phyloP scores from a whole-genome alignment of 2,888 invertebrate genomes.

The Artemia sinica region DNA sequence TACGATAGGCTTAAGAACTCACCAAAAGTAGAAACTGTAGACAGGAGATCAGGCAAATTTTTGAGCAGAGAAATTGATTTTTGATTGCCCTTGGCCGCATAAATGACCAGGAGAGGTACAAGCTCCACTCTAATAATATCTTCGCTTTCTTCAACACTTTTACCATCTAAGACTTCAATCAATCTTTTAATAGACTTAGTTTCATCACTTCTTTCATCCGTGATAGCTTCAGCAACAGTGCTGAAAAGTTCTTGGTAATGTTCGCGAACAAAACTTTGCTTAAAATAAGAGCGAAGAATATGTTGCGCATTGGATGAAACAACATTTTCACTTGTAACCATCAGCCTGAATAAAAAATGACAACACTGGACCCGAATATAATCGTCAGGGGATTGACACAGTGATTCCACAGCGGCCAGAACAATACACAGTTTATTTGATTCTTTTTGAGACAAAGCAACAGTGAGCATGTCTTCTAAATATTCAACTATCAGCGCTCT shows the following conservation, averaged over 20 bases:
- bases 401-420: background rate
- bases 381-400: background rate
- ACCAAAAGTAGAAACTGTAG: background rate
- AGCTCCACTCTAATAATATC: constrained; percentile 3
- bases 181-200: background rate
- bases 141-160: background rate
- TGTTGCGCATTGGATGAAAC: background rate
- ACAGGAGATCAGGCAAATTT: background rate
- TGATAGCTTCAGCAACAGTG: background rate
- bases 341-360: background rate
- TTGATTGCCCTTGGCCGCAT: background rate
- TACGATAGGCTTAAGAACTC: background rate
- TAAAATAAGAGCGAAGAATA: background rate
- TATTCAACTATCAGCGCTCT: too few relatives aligned
- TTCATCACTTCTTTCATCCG: background rate
- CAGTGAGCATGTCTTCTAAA: too few relatives aligned
- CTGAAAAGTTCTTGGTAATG: background rate
- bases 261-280: background rate
- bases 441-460: too few relatives aligned
- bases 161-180: background rate
- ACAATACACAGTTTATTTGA: background rate
- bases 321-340: background rate
- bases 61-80: background rate
- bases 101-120: background rate
- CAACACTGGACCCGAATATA: background rate